Conservation (phyloP, 2,888 invertebrate species). For the Nudaria mundana region DNA sequence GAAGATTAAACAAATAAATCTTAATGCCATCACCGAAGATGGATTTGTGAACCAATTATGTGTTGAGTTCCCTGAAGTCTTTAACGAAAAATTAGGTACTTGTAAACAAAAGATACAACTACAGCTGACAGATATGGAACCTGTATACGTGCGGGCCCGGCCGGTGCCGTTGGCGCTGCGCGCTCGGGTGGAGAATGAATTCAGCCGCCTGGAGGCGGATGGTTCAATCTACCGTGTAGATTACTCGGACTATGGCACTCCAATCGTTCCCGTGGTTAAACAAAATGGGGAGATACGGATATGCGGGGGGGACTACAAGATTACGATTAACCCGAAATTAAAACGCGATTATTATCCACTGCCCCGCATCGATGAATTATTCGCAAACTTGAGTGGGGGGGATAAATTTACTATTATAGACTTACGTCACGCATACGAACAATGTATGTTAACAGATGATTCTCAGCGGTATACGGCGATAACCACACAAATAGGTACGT, state of each 20-base stretch:
- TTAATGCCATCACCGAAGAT: no score
- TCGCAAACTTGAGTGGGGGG: no score
- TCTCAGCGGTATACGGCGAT: no score
- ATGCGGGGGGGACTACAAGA: constrained; percentile 31
- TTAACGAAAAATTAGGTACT: constrained; percentile 5
- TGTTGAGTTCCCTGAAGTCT: constrained; percentile 8
- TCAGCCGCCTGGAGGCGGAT: constrained; percentile 26
- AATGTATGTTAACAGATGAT: no score
- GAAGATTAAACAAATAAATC: no score
- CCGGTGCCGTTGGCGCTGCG: constrained; percentile 27
- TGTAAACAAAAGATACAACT: constrained; percentile 4
- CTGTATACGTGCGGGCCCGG: constrained; percentile 16
- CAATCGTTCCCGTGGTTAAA: constrained; percentile 27
- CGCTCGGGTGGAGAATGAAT: constrained; percentile 22
- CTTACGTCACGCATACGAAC: no score
- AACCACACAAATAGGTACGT: no score
- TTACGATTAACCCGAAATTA: constrained; percentile 24
- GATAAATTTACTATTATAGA: no score
- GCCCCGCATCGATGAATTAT: no score
- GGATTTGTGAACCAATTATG: no score
- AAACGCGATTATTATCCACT: constrained; percentile 25
- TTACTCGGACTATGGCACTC: constrained; percentile 33
- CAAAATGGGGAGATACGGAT: constrained; percentile 18
- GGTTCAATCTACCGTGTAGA: constrained; percentile 27
- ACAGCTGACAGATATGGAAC: constrained; percentile 4